phyloP scores from a whole-genome alignment of 2,113 vertebrate genomes.

The Petroica traversi region DNA sequence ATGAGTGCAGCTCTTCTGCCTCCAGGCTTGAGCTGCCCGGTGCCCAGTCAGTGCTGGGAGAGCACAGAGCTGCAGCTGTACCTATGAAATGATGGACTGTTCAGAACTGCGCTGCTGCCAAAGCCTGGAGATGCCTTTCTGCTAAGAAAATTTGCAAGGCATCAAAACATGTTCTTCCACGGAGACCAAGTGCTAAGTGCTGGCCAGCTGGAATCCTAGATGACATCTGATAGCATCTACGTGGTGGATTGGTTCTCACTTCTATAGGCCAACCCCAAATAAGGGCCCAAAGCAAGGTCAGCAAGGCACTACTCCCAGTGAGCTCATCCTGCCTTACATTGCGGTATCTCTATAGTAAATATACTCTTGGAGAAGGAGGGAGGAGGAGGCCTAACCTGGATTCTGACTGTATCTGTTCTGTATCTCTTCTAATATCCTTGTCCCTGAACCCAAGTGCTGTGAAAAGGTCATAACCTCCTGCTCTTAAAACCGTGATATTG shows the following conservation, averaged over 20 bases:
- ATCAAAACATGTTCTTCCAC: not conserved
- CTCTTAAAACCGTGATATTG: not conserved
- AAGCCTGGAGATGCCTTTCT: not conserved
- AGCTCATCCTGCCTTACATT: not conserved
- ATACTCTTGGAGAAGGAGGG: not conserved
- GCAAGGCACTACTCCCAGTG: not conserved
- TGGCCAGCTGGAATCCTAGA: not conserved
- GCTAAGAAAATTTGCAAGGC: not conserved
- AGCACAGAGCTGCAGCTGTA: not conserved
- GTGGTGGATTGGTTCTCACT: not conserved
- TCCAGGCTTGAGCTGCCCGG: not conserved
- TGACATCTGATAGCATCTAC: not conserved
- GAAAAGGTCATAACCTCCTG: not conserved
- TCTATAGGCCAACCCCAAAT: not conserved
- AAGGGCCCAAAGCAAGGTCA: not conserved
- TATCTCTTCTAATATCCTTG: not conserved
- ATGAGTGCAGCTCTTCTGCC: not conserved
- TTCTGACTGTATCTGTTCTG: not conserved
- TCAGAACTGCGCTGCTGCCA: not conserved
- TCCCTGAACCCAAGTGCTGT: accelerated
- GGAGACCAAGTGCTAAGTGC: not conserved
- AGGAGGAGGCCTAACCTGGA: not conserved
- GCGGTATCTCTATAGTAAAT: not conserved
- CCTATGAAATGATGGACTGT: accelerated
- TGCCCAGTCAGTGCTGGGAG: not conserved